phyloP scores from a whole-genome alignment of 2,797 vertebrate genomes.

The Hirundo rustica region DNA sequence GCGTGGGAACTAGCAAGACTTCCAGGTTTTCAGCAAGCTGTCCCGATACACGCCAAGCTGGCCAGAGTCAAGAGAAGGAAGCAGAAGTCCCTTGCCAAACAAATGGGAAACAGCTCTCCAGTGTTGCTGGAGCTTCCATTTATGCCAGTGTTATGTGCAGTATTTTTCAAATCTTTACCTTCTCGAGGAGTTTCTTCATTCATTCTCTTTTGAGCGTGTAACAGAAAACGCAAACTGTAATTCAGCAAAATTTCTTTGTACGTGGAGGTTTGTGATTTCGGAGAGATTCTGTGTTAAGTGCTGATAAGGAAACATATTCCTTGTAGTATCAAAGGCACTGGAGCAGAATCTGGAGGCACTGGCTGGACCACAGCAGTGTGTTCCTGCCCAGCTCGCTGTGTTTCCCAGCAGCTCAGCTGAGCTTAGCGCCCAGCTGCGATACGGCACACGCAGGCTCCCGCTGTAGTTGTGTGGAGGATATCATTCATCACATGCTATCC shows the following conservation, averaged over 20 bases:
- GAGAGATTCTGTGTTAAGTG: background rate
- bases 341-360: background rate
- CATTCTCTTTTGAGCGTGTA: background rate
- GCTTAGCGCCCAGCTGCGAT: background rate
- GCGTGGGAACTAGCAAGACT: background rate
- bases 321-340: background rate
- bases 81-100: background rate
- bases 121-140: background rate
- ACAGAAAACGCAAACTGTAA: background rate
- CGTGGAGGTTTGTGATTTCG: background rate
- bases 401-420: background rate
- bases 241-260: background rate
- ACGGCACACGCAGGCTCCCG: background rate
- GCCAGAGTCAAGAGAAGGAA: background rate
- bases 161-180: constrained; percentile 16
- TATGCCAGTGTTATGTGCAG: background rate
- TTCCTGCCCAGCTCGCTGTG: background rate
- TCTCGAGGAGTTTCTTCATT: background rate
- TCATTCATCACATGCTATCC: constrained; percentile 37
- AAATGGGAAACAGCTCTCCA: background rate
- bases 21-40: background rate
- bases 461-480: background rate
- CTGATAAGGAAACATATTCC: background rate
- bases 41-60: background rate
- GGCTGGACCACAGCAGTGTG: background rate